Evolutionary conservation across 1,140 invertebrate species (phyloP).

Genomic region (Chelonus insularis): DNA sequence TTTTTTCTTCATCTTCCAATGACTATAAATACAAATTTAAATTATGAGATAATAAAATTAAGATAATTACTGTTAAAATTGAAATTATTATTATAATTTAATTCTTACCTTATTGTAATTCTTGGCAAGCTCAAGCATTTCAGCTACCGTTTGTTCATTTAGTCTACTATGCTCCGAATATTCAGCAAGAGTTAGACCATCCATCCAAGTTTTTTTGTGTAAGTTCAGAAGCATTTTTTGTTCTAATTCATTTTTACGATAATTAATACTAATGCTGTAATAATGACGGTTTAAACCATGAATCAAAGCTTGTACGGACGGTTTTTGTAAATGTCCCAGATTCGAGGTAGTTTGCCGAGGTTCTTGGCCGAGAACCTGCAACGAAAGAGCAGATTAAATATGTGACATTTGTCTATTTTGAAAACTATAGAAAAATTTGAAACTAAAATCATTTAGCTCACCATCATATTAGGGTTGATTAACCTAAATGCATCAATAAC

Average conservation of each 20-base stretch:
- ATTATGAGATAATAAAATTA: background rate
- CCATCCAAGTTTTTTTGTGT: constrained; percentile 99
- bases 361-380: constrained; percentile 91
- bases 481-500: constrained; percentile 94
- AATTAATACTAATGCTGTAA: constrained; percentile 99
- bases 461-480: constrained; percentile 99
- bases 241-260: constrained; percentile 97
- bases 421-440: no score
- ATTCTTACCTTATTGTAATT: constrained; percentile 97
- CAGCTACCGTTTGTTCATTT: constrained; percentile 90
- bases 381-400: no score
- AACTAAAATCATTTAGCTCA: constrained; percentile 25
- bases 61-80: no score
- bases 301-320: constrained; percentile 98
- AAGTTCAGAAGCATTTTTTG: constrained; percentile 99
- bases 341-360: constrained; percentile 99
- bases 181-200: constrained; percentile 92
- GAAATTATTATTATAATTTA: no score
- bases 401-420: no score
- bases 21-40: constrained; percentile 62
- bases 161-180: constrained; percentile 92
- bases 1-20: constrained; percentile 98
- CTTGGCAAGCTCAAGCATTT: constrained; percentile 97
- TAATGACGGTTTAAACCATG: constrained; percentile 99
- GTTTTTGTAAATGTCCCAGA: constrained; percentile 97